Percentiles rank a stretch among this genome's conserved stretches.
These are phyloP conservation scores for Nycteola revayana DNA, from an alignment of 2,888 invertebrate species.

Conservation along the genomic window DNA sequence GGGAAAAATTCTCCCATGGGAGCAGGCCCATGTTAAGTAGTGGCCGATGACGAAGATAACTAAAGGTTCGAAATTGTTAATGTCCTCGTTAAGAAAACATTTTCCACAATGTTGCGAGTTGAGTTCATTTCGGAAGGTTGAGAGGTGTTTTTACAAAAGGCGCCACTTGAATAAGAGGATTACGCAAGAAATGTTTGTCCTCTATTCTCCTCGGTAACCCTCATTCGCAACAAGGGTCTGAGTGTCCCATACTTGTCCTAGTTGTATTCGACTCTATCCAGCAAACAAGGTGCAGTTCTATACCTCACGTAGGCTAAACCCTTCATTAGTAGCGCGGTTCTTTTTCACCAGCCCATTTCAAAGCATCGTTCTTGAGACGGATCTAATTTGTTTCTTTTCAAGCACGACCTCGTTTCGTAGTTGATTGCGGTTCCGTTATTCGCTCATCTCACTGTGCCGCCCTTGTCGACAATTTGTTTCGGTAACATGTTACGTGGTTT, in stretches of 20 bases:
- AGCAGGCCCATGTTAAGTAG: too few relatives aligned
- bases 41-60: too few relatives aligned
- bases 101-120: too few relatives aligned
- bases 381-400: conserved; percentile 79
- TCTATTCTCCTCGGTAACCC: conserved; percentile 15
- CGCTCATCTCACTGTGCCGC: conserved; percentile 52
- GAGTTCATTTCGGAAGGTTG: too few relatives aligned
- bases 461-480: conserved; percentile 60
- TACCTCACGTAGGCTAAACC: conserved; percentile 46
- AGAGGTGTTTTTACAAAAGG: too few relatives aligned
- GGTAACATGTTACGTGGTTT: conserved; percentile 41
- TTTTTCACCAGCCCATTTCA: conserved; percentile 59
- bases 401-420: conserved; percentile 56
- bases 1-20: too few relatives aligned
- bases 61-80: too few relatives aligned
- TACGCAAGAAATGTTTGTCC: conserved; percentile 11
- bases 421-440: conserved; percentile 63
- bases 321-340: conserved; percentile 66
- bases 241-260: conserved; percentile 13
- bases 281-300: conserved; percentile 21
- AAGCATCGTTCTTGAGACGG: conserved; percentile 69
- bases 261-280: conserved; percentile 15
- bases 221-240: conserved; percentile 21
- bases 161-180: too few relatives aligned
- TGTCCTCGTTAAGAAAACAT: too few relatives aligned